These are phyloP conservation scores for Dryobota labecula DNA, from an alignment of 2,888 invertebrate species.

Conservation along the genomic window DNA sequence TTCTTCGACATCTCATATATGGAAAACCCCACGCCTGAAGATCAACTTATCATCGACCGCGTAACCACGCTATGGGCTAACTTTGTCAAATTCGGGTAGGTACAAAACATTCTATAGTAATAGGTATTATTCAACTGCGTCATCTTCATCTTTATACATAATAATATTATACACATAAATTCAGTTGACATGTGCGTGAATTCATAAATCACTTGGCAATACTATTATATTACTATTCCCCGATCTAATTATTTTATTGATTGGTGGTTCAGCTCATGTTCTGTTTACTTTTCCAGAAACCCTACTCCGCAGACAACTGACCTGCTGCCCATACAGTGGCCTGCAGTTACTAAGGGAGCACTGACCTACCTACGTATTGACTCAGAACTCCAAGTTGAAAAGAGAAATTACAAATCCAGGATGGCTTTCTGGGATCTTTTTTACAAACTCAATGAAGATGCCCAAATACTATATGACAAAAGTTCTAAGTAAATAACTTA, in stretches of 20 bases:
- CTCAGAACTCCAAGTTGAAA: slow-evolving; percentile 63
- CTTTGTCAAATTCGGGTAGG: slow-evolving; percentile 75
- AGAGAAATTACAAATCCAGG: slow-evolving; percentile 67
- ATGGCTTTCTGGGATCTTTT: slow-evolving; percentile 75
- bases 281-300: slow-evolving; percentile 64
- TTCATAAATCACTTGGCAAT: background rate
- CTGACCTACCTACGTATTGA: slow-evolving; percentile 67
- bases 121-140: background rate
- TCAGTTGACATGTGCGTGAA: background rate
- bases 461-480: slow-evolving; percentile 55
- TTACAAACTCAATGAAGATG: slow-evolving; percentile 65
- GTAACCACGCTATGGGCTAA: slow-evolving; percentile 76
- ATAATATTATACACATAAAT: background rate
- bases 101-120: background rate
- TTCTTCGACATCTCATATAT: slow-evolving; percentile 71
- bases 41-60: slow-evolving; percentile 71
- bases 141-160: background rate
- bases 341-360: slow-evolving; percentile 59
- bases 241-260: background rate
- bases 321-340: slow-evolving; percentile 70
- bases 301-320: slow-evolving; percentile 71
- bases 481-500: slow-evolving; percentile 21
- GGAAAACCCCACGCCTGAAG: slow-evolving; percentile 63
- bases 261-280: background rate
- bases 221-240: no score